Base-by-base conservation (phyloP, 1,140 invertebrate species). In the Copidosoma floridanum region DNA sequence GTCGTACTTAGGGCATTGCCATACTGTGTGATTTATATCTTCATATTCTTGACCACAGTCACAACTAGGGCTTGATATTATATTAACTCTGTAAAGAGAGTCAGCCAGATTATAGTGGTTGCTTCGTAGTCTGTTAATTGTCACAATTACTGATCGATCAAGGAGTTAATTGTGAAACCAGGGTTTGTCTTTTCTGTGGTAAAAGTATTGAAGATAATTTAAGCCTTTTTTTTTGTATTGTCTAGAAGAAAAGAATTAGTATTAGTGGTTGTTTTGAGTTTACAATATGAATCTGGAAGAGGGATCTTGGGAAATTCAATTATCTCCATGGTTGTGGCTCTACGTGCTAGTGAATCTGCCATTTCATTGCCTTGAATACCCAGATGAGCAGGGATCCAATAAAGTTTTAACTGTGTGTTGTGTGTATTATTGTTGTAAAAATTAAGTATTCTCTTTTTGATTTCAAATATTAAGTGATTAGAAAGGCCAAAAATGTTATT, bases 331-430 rank as follows among this genome's bases (percentile, higher is more conserved):
- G 16, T 16, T 21, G 29, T 32, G 20, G 53, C 53, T 20, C 2
- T 6, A 20, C 43, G 41, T 2, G 52, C 52, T 10, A 27, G 10
- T 8, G 2, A 3, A n/a, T 54, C 38, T 7, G 38, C 52, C 26
- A 27, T n/a, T 27, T 54, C 52, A 26, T 54, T 54, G 3, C 37
- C 52, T 29, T 27, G n/a, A 11, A 56, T 23, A 20, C 53, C 40
- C 4, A 3, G 11, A 14, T 44, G 53, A 6, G 53, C 44, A 4
- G 53, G 53, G 8, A 56, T 44, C 53, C 53, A 56, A 18, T 16
- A 20, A 32, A 44, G 20, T 29, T 29, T 35, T 14, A 43, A 8
- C n/a, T n/a, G n/a, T n/a, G n/a, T n/a, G n/a, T n/a, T n/a, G n/a
- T n/a, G n/a, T n/a, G n/a, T n/a, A n/a, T n/a, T n/a, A n/a, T n/a